phyloP scores from a whole-genome alignment of 2,888 invertebrate species.

The Drosophila macrospina region DNA sequence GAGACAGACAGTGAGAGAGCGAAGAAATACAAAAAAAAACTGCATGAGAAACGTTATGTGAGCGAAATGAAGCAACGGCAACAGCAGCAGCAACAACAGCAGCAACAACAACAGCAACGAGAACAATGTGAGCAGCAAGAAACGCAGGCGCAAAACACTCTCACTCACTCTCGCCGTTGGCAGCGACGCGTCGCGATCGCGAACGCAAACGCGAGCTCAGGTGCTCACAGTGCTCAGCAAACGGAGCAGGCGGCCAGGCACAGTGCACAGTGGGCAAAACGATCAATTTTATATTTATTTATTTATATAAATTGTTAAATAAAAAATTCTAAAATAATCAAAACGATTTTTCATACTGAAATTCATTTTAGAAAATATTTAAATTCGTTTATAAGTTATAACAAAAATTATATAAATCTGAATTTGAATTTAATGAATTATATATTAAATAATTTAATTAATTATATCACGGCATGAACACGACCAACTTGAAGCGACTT shows the following conservation, averaged over 20 bases:
- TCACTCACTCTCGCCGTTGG: slow-evolving; percentile 68
- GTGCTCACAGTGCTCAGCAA: slow-evolving; percentile 28
- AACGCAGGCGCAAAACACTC: slow-evolving; percentile 72
- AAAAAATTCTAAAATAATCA: too few species aligned
- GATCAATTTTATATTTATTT: not conserved
- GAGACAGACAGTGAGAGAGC: slow-evolving; percentile 1
- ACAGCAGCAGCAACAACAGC: slow-evolving; percentile 18
- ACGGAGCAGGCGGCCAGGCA: not conserved
- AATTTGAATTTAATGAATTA: too few species aligned
- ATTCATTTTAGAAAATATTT: too few species aligned
- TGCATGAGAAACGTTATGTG: slow-evolving; percentile 83
- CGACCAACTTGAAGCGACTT: too few species aligned
- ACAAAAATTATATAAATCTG: too few species aligned
- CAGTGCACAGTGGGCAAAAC: not conserved
- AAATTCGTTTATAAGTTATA: too few species aligned
- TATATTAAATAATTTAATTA: too few species aligned
- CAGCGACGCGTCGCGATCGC: not conserved
- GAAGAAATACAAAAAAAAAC: slow-evolving; percentile 53
- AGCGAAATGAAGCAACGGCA: slow-evolving; percentile 74
- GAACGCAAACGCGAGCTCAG: slow-evolving; percentile 30
- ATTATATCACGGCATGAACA: too few species aligned
- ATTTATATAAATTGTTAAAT: too few species aligned
- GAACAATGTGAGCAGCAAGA: slow-evolving; percentile 26
- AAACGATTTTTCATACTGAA: too few species aligned
- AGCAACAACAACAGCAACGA: slow-evolving; percentile 18